phyloP scores from a whole-genome alignment of 2,797 vertebrate genomes.

The Lerista edwardsae region DNA sequence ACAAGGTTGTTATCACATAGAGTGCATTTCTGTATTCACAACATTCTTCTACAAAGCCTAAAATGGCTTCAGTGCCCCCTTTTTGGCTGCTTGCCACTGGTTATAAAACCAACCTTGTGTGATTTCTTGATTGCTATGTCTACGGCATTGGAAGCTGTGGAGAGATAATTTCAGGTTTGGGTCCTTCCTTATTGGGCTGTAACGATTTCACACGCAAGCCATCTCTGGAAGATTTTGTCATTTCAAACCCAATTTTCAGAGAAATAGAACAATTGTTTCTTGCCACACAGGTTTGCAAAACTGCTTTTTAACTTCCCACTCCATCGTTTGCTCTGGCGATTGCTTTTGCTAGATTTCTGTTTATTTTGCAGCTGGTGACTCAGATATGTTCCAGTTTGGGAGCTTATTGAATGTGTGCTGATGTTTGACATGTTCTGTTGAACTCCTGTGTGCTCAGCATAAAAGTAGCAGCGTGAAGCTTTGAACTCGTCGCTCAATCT shows the following conservation, averaged over 20 bases:
- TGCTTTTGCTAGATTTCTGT: conserved; percentile 32
- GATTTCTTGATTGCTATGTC: neutral
- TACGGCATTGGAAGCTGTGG: neutral
- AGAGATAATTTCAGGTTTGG: conserved; percentile 25
- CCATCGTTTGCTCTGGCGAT: conserved; percentile 37
- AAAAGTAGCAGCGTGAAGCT: conserved; percentile 10
- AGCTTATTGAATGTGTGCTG: conserved; percentile 26
- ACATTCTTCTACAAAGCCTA: neutral
- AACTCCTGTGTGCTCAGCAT: conserved; percentile 35
- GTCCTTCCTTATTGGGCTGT: conserved; percentile 26
- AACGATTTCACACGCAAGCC: conserved; percentile 8
- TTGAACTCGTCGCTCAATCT: conserved; percentile 31
- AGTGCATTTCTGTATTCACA: neutral
- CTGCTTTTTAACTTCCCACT: conserved; percentile 26
- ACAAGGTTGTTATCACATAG: neutral
- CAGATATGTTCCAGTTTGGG: conserved; percentile 24
- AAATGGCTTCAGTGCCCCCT: neutral
- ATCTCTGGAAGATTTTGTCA: conserved; percentile 3
- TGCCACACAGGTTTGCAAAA: neutral
- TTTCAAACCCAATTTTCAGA: conserved; percentile 45
- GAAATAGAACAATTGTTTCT: conserved; percentile 25
- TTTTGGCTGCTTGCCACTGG: neutral
- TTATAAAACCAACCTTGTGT: neutral
- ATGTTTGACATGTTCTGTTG: conserved; percentile 20
- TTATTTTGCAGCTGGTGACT: conserved; percentile 33